Conservation (phyloP, 2,797 vertebrate genomes). For the Xenopus petersii region DNA sequence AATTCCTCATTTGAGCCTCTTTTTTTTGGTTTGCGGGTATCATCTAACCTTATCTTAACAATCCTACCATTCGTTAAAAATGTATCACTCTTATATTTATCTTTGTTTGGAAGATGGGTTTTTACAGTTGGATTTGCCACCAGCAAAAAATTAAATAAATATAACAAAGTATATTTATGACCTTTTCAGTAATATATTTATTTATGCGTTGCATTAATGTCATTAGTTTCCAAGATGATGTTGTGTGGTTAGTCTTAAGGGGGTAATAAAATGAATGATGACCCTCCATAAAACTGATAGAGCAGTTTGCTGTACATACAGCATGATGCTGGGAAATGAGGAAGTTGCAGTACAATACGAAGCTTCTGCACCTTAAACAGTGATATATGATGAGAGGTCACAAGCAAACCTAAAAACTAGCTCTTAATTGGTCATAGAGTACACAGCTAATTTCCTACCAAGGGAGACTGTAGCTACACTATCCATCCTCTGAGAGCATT, state of each 20-base stretch:
- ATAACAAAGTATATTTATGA: not conserved
- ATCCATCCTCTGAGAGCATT: slow-evolving; percentile 41
- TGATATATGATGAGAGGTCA: slow-evolving; percentile 11
- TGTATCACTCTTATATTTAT: not conserved
- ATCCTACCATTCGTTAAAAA: no score
- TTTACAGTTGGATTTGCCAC: not conserved
- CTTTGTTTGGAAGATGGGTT: not conserved
- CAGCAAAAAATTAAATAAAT: not conserved
- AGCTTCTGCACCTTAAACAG: slow-evolving; percentile 21
- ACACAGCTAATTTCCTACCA: slow-evolving; percentile 40
- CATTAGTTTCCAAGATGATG: slow-evolving; percentile 12
- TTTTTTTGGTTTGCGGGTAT: no score
- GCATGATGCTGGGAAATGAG: slow-evolving; percentile 12
- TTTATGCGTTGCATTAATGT: slow-evolving; percentile 8
- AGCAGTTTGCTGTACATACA: not conserved
- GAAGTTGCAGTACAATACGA: slow-evolving; percentile 5
- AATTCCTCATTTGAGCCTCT: no score
- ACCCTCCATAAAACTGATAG: slow-evolving; percentile 2
- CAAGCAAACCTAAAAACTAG: slow-evolving; percentile 19
- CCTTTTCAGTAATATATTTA: slow-evolving; percentile 4
- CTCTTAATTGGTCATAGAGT: slow-evolving; percentile 39
- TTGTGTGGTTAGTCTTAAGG: slow-evolving; percentile 5
- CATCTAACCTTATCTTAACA: no score
- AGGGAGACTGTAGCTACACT: slow-evolving; percentile 32
- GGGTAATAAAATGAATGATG: slow-evolving; percentile 20